Conservation (phyloP, 2,888 invertebrate genomes). For the Lasius fuliginosus region DNA sequence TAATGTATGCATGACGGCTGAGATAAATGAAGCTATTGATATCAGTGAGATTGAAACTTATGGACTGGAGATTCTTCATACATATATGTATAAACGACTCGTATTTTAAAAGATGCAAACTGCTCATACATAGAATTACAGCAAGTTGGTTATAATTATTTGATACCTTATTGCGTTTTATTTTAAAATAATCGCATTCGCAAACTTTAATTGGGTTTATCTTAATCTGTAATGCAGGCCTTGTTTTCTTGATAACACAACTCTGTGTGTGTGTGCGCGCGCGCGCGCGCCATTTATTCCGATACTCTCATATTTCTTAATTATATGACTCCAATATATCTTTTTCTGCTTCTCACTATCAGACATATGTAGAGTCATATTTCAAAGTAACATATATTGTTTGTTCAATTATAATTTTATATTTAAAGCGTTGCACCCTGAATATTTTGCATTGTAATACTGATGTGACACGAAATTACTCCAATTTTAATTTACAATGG, state of each 20-base stretch:
- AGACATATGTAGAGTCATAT: neutral
- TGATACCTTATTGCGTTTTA: neutral
- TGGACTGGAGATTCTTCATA: neutral
- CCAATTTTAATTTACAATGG: conserved; percentile 33
- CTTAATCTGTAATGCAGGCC: neutral
- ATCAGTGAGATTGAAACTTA: neutral
- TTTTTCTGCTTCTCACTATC: neutral
- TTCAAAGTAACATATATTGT: conserved; percentile 8
- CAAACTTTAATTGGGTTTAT: neutral
- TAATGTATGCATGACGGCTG: neutral
- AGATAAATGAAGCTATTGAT: conserved; percentile 2
- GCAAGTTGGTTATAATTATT: neutral
- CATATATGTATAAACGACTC: neutral
- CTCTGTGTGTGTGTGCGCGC: too few species aligned
- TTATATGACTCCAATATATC: neutral
- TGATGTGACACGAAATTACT: conserved; percentile 9
- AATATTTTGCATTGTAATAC: conserved; percentile 28
- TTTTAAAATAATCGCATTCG: neutral
- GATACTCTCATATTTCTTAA: neutral
- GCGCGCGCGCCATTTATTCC: too few species aligned
- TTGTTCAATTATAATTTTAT: neutral
- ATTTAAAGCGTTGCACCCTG: neutral
- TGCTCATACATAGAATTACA: neutral
- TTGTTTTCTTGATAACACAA: neutral
- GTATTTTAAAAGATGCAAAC: neutral